These are phyloP conservation scores for Psilopogon haemacephalus DNA, from an alignment of 2,113 vertebrate species.

Conservation along the genomic window DNA sequence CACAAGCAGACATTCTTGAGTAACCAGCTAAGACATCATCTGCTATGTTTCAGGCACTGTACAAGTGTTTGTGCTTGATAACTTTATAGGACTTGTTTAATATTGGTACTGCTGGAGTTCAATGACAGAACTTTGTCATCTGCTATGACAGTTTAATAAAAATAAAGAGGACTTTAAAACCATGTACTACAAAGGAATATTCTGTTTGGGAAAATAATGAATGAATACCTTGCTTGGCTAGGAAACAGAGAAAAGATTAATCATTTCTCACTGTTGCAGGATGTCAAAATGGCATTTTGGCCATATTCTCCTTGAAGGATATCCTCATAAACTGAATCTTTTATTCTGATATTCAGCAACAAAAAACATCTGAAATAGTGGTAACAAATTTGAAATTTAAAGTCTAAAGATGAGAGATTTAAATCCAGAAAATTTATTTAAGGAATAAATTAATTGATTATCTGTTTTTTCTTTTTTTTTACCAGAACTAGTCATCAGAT, in stretches of 20 bases:
- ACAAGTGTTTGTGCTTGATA: slow-evolving; percentile 29
- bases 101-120: slow-evolving; percentile 2
- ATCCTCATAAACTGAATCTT: background rate
- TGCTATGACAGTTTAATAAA: slow-evolving; percentile 67
- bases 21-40: background rate
- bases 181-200: background rate
- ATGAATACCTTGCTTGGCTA: slow-evolving; percentile 42
- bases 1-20: background rate
- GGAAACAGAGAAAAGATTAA: slow-evolving; percentile 45
- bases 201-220: slow-evolving; percentile 52
- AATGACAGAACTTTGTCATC: slow-evolving; percentile 51
- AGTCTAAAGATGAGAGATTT: background rate
- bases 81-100: slow-evolving; percentile 30
- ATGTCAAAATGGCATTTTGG: slow-evolving; percentile 21
- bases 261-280: slow-evolving; percentile 5
- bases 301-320: slow-evolving; percentile 43
- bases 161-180: slow-evolving; percentile 66
- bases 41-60: background rate
- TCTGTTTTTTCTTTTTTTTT: background rate
- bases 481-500: background rate
- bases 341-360: background rate
- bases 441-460: background rate
- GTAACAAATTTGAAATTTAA: background rate
- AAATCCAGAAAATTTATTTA: background rate
- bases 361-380: background rate